Percentiles rank a stretch among this genome's conserved stretches.
These are phyloP conservation scores for Netelia inedita DNA, from an alignment of 2,888 invertebrate genomes.

Conservation along the genomic window DNA sequence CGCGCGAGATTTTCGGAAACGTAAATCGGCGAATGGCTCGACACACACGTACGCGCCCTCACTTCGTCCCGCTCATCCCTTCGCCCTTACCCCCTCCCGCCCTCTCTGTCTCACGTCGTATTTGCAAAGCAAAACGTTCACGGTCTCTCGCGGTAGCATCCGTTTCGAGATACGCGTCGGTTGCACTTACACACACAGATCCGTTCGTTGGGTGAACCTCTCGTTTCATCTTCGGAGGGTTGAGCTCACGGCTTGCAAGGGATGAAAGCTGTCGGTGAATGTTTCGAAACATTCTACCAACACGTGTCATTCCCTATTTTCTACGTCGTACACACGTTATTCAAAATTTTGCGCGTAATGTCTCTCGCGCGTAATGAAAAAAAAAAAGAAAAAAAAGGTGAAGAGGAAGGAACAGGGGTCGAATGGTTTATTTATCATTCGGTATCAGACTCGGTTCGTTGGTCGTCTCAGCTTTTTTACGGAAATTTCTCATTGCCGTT, in stretches of 20 bases:
- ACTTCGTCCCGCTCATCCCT: conserved; percentile 70
- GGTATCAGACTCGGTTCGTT: not conserved
- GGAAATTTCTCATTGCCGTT: conserved; percentile 39
- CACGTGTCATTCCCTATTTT: conserved; percentile 25
- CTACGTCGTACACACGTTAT: conserved; percentile 1
- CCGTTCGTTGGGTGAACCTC: not conserved
- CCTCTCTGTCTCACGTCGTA: conserved; percentile 70
- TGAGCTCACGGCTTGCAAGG: conserved; percentile 14
- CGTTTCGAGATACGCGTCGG: no score
- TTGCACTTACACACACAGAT: not conserved
- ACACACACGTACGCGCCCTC: not conserved
- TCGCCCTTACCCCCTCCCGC: conserved; percentile 46
- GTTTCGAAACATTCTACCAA: conserved; percentile 46
- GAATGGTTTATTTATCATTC: conserved; percentile 45
- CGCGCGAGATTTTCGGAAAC: conserved; percentile 80
- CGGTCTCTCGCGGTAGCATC: not conserved
- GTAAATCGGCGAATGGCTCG: conserved; percentile 78
- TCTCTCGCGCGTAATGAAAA: not conserved
- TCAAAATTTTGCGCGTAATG: not conserved
- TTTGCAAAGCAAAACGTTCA: conserved; percentile 80
- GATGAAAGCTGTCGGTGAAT: conserved; percentile 19
- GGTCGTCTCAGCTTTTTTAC: conserved; percentile 6
- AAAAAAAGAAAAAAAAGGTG: not conserved
- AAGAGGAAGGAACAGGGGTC: not conserved
- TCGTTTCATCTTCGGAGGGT: not conserved